Conservation (phyloP, 2,888 invertebrate genomes). For the Gymnosoma rotundatum region DNA sequence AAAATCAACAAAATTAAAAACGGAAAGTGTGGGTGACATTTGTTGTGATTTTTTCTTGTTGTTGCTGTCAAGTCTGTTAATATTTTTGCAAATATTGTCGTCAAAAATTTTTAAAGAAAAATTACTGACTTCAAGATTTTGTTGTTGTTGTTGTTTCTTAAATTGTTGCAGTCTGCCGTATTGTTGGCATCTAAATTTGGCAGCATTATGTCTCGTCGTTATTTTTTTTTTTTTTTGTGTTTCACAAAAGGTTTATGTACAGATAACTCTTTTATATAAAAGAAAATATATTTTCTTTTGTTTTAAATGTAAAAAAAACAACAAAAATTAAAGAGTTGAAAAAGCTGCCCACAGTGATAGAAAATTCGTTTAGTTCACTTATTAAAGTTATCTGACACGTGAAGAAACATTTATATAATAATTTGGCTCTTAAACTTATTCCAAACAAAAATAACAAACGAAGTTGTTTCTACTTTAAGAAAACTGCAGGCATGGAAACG, state of each 20-base stretch:
- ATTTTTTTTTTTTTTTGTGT: neutral
- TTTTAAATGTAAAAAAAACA: neutral
- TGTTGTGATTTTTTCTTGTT: neutral
- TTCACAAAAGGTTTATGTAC: slow-evolving; percentile 32
- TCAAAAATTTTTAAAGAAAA: slow-evolving; percentile 41
- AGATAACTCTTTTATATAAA: neutral
- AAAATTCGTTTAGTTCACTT: no score
- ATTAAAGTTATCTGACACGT: no score
- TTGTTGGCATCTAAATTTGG: slow-evolving; percentile 75
- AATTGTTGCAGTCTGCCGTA: slow-evolving; percentile 32
- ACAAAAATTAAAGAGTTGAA: no score
- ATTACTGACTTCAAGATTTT: slow-evolving; percentile 72
- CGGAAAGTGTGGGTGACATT: slow-evolving; percentile 65
- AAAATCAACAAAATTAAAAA: slow-evolving; percentile 11
- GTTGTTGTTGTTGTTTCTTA: slow-evolving; percentile 7
- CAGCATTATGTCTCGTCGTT: slow-evolving; percentile 55
- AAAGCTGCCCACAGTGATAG: no score
- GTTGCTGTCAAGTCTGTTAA: slow-evolving; percentile 63
- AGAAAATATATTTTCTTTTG: slow-evolving; percentile 3
- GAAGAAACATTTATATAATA: no score
- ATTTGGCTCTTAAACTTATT: no score
- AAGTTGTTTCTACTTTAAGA: no score
- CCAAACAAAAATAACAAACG: no score
- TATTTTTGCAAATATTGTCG: slow-evolving; percentile 61
- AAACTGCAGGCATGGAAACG: no score